Evolutionary conservation across 1,140 invertebrate genomes (phyloP).

Genomic region (Muscidifurax raptorellus): DNA sequence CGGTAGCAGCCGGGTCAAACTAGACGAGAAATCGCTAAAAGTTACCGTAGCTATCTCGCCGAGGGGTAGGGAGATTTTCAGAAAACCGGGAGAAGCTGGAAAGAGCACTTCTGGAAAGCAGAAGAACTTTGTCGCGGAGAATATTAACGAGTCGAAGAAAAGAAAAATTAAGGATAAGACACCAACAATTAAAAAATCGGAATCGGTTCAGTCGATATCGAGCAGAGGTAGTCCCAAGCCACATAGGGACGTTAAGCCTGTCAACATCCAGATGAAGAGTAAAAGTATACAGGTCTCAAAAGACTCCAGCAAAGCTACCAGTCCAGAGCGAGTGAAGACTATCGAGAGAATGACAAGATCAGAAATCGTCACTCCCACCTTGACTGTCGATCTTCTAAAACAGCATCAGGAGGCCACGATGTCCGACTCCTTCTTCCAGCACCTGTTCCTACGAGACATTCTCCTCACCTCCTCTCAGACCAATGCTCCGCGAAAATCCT

Average conservation of each 20-base stretch:
- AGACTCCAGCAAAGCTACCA: slow-evolving; percentile 56
- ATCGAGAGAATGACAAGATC: slow-evolving; percentile 39
- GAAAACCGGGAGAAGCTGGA: slow-evolving; percentile 53
- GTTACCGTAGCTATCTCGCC: slow-evolving; percentile 73
- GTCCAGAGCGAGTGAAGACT: background rate
- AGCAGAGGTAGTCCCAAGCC: background rate
- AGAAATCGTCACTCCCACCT: slow-evolving; percentile 34
- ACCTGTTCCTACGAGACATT: slow-evolving; percentile 79
- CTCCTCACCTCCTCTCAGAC: slow-evolving; percentile 64
- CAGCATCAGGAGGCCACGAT: slow-evolving; percentile 77
- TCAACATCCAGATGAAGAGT: slow-evolving; percentile 46
- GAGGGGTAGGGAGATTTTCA: slow-evolving; percentile 73
- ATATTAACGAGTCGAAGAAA: slow-evolving; percentile 33
- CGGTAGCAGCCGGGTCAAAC: slow-evolving; percentile 60
- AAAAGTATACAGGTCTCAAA: slow-evolving; percentile 58
- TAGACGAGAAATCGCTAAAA: slow-evolving; percentile 73
- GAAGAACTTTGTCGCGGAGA: slow-evolving; percentile 19
- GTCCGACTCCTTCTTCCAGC: slow-evolving; percentile 82
- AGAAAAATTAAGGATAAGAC: slow-evolving; percentile 61
- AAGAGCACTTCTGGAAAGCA: background rate
- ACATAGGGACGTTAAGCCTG: background rate
- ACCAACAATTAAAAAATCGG: slow-evolving; percentile 61
- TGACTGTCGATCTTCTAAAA: slow-evolving; percentile 75
- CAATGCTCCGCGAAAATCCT: slow-evolving; percentile 70
- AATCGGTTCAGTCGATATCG: slow-evolving; percentile 56